Percentiles rank a stretch among this genome's conserved stretches.
phyloP scores from a whole-genome alignment of 2,888 invertebrate species.

The Cataglyphis albicans region DNA sequence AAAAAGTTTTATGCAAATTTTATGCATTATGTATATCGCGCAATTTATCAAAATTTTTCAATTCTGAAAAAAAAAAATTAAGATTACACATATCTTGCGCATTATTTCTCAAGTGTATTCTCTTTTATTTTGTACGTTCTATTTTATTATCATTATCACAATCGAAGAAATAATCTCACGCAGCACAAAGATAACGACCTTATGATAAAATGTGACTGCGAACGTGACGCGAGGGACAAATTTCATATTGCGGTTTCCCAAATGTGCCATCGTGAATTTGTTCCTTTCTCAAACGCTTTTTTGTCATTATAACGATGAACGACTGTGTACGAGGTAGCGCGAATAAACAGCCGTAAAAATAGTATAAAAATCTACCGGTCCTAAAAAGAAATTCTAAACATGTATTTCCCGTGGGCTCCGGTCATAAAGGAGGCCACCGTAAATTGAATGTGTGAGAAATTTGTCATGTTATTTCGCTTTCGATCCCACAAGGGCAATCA shows the following conservation, averaged over 20 bases:
- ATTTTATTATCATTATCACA: not conserved
- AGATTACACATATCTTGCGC: not conserved
- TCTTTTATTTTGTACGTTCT: not conserved
- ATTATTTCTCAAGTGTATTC: not conserved
- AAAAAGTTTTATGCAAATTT: not conserved
- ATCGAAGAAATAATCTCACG: constrained; percentile 27
- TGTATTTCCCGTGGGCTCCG: constrained; percentile 67
- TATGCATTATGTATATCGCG: not conserved
- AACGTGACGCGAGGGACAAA: constrained; percentile 47
- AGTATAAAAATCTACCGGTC: constrained; percentile 49
- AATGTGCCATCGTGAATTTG: constrained; percentile 35
- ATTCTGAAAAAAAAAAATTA: not conserved
- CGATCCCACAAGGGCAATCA: constrained; percentile 47
- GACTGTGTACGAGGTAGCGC: constrained; percentile 10
- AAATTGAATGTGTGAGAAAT: constrained; percentile 64
- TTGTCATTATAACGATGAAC: constrained; percentile 49
- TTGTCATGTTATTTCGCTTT: constrained; percentile 61
- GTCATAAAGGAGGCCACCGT: constrained; percentile 57
- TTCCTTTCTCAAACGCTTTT: constrained; percentile 40
- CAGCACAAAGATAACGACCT: constrained; percentile 18
- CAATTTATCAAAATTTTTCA: not conserved
- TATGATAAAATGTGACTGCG: constrained; percentile 17
- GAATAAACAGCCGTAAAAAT: constrained; percentile 53
- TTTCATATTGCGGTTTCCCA: constrained; percentile 43
- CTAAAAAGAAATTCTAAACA: constrained; percentile 67